Evolutionary conservation across 2,797 vertebrate genomes (phyloP).

Genomic region (Danio aesculapii): DNA sequence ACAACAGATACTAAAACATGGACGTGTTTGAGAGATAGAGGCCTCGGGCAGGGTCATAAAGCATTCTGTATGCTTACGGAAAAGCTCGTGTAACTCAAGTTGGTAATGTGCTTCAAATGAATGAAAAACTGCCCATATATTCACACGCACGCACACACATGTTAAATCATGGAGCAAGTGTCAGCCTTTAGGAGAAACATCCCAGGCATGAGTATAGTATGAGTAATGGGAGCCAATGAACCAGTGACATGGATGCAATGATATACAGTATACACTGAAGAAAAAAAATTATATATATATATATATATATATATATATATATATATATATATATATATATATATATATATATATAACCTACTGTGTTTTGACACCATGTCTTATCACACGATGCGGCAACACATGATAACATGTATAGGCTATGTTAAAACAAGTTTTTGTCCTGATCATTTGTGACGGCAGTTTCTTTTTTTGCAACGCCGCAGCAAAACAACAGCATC

Average conservation of each 20-base stretch:
- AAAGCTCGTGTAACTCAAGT: slow-evolving; percentile 45
- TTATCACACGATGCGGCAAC: too few species aligned
- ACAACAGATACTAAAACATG: slow-evolving; percentile 29
- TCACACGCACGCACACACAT: slow-evolving; percentile 33
- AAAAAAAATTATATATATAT: too few species aligned
- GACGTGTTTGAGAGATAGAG: slow-evolving; percentile 17
- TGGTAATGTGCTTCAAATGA: slow-evolving; percentile 45
- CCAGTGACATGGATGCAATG: background rate
- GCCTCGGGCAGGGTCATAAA: slow-evolving; percentile 54
- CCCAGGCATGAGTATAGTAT: slow-evolving; percentile 4
- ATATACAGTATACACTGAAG: background rate
- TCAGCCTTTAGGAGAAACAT: slow-evolving; percentile 33
- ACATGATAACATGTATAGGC: too few species aligned
- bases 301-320: too few species aligned
- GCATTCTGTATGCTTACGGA: slow-evolving; percentile 50
- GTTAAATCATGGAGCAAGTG: slow-evolving; percentile 36
- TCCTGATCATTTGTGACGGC: too few species aligned
- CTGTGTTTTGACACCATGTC: too few species aligned
- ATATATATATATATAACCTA: too few species aligned
- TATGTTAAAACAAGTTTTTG: too few species aligned
- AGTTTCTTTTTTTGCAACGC: too few species aligned
- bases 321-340: too few species aligned
- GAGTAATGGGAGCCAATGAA: slow-evolving; percentile 35
- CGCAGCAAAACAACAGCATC: too few species aligned
- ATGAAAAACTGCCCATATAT: slow-evolving; percentile 43